A percentile compares a stretch with the other conserved stretches of the same genome.
These are phyloP conservation scores for Hipparchia semele DNA, from an alignment of 2,888 invertebrate genomes.

Conservation along the genomic window DNA sequence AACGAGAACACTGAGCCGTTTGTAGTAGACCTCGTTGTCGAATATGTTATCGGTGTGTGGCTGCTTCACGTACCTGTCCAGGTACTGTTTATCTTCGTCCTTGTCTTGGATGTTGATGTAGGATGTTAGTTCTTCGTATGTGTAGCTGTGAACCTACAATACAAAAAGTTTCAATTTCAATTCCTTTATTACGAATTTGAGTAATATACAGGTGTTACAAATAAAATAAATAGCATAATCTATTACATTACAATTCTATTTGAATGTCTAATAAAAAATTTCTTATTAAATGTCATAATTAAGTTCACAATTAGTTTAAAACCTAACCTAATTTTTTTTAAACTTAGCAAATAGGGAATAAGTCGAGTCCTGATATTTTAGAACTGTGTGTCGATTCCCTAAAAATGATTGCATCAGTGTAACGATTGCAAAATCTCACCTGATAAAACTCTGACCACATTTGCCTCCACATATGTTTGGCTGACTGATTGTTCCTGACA, in stretches of 20 bases:
- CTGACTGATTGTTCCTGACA: constrained; percentile 58
- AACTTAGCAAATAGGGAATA: too few relatives aligned
- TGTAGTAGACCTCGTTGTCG: constrained; percentile 57
- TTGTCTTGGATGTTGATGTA: constrained; percentile 47
- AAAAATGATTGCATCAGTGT: too few relatives aligned
- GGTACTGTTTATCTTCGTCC: constrained; percentile 45
- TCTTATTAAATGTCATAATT: too few relatives aligned
- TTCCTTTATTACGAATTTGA: not conserved
- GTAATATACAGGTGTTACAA: too few relatives aligned
- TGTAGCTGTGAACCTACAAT: constrained; percentile 51
- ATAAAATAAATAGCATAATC: not conserved
- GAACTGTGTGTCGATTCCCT: too few relatives aligned
- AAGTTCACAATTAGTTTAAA: too few relatives aligned
- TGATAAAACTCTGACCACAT: constrained; percentile 63
- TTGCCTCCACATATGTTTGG: constrained; percentile 53
- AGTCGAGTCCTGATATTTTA: too few relatives aligned
- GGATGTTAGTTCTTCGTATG: constrained; percentile 47
- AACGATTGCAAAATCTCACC: constrained; percentile 37
- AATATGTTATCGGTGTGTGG: constrained; percentile 44
- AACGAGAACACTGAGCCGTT: constrained; percentile 75
- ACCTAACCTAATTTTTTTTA: too few relatives aligned
- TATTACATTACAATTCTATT: too few relatives aligned
- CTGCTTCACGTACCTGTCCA: constrained; percentile 47
- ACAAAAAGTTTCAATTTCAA: not conserved
- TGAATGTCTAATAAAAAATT: too few relatives aligned